Conservation (phyloP, 2,113 vertebrate genomes). For the Phrynocephalus versicolor region DNA sequence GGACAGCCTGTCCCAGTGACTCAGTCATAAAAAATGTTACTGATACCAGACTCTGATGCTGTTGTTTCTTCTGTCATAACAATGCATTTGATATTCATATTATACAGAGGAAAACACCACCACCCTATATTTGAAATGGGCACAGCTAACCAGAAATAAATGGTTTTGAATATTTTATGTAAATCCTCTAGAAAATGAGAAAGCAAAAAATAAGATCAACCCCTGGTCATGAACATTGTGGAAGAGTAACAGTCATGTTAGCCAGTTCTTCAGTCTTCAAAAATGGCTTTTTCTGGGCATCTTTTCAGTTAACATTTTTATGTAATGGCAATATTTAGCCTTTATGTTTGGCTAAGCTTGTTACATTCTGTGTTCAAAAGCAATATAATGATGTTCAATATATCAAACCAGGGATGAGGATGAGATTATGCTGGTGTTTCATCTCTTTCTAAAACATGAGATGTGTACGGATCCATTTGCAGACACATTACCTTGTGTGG, state of each 20-base stretch:
- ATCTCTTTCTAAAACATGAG: not conserved
- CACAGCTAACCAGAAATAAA: slow-evolving; percentile 50
- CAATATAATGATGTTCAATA: not conserved
- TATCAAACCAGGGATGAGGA: not conserved
- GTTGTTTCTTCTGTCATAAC: not conserved
- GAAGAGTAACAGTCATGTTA: slow-evolving; percentile 25
- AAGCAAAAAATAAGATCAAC: slow-evolving; percentile 34
- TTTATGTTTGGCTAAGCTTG: no score
- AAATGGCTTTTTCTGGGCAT: slow-evolving; percentile 56
- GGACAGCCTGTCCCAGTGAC: not conserved
- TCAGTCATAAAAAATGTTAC: slow-evolving; percentile 25
- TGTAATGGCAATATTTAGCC: slow-evolving; percentile 56
- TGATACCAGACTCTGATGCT: slow-evolving; percentile 6
- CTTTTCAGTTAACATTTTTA: slow-evolving; percentile 57
- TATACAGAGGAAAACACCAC: slow-evolving; percentile 29
- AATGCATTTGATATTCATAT: slow-evolving; percentile 37
- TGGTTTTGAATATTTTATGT: slow-evolving; percentile 43
- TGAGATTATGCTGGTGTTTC: not conserved
- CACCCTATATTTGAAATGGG: slow-evolving; percentile 50
- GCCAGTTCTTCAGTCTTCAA: slow-evolving; percentile 51
- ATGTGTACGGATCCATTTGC: no score
- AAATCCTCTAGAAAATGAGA: slow-evolving; percentile 51
- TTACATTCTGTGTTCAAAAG: not conserved
- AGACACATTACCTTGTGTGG: no score
- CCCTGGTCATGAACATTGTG: slow-evolving; percentile 37